Conservation (phyloP, 2,113 vertebrate genomes). For the Campylorhamphus procurvoides region DNA sequence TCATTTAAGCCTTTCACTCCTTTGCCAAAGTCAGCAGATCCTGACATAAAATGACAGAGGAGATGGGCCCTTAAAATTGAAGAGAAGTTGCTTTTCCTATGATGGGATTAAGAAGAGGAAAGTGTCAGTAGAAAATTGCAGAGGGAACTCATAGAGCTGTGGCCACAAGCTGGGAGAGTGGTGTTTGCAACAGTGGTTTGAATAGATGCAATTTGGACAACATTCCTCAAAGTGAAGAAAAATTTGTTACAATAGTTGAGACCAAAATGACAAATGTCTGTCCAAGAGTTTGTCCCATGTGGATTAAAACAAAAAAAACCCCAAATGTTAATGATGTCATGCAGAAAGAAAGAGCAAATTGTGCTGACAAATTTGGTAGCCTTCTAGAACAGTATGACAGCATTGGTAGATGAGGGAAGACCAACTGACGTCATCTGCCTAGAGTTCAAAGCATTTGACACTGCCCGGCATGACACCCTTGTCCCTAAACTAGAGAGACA, state of each 20-base stretch:
- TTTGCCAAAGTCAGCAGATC: neutral
- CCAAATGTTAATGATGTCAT: neutral
- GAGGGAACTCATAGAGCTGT: neutral
- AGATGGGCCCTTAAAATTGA: neutral
- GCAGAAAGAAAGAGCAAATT: neutral
- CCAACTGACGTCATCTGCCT: fast-evolving
- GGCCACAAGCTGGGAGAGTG: neutral
- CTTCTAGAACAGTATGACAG: neutral
- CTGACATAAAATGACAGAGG: neutral
- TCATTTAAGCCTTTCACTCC: neutral
- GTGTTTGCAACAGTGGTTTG: neutral
- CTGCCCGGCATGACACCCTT: neutral
- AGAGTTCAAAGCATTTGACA: neutral
- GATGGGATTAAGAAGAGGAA: neutral
- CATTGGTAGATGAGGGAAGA: neutral
- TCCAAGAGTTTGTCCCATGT: neutral
- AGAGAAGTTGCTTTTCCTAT: neutral
- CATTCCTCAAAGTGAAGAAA: neutral
- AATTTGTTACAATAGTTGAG: neutral
- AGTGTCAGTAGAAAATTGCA: neutral
- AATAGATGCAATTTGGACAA: neutral
- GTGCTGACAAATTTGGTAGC: neutral
- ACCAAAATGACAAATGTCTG: neutral
- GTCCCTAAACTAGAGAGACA: neutral
- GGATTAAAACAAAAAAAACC: neutral